Percentiles rank a stretch among this genome's conserved stretches.
Conservation (phyloP, 2,113 vertebrate genomes). For the Vicugna pacos region DNA sequence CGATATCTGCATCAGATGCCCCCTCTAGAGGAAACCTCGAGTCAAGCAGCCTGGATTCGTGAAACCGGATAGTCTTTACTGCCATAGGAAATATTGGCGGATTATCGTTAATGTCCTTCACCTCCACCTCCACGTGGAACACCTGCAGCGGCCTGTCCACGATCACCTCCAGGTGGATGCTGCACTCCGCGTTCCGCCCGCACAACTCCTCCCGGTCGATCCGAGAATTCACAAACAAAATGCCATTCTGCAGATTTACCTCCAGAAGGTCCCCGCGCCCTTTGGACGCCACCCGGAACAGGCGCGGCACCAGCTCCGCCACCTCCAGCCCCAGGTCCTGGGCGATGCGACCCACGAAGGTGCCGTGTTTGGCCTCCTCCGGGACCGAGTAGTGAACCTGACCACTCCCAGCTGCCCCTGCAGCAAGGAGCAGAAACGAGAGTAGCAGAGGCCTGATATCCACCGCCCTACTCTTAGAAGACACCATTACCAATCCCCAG, state of each 20-base stretch:
- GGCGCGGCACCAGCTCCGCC: constrained; percentile 91
- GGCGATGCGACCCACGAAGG: constrained; percentile 90
- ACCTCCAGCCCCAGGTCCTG: constrained; percentile 91
- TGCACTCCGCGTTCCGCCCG: constrained; percentile 82
- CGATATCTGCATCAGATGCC: constrained; percentile 85
- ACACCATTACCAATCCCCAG: constrained; percentile 69
- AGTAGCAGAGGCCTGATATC: constrained; percentile 47
- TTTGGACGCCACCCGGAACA: constrained; percentile 93
- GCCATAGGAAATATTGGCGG: constrained; percentile 82
- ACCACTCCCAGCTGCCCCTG: constrained; percentile 49
- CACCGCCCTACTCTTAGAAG: not conserved
- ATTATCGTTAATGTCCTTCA: constrained; percentile 91
- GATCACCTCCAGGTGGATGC: constrained; percentile 87
- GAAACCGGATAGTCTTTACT: constrained; percentile 80
- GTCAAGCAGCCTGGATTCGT: constrained; percentile 73
- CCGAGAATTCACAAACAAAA: constrained; percentile 96
- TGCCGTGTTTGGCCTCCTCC: constrained; percentile 90
- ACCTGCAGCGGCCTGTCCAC: constrained; percentile 88
- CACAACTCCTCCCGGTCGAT: constrained; percentile 97
- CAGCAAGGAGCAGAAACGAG: not conserved
- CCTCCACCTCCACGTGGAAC: constrained; percentile 88
- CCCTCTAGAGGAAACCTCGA: constrained; percentile 84
- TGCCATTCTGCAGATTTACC: constrained; percentile 97
- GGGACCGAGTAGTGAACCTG: constrained; percentile 89
- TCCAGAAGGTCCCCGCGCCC: constrained; percentile 93